Evolutionary conservation across 2,888 invertebrate genomes (phyloP).

Genomic region (Pilophorus perplexus): DNA sequence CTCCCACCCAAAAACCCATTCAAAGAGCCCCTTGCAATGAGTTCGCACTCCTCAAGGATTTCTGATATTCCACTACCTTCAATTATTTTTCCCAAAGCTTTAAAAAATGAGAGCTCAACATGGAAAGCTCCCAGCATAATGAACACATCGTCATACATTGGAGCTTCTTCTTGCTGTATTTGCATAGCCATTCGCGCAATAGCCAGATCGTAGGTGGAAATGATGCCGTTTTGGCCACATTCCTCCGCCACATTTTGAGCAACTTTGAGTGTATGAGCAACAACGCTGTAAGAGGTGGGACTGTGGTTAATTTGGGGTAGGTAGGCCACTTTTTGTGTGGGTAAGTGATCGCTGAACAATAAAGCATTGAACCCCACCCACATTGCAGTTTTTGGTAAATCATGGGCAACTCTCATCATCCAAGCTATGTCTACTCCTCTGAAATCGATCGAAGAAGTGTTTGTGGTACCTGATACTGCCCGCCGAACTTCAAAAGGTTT

Average conservation of each 20-base stretch:
- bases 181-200: constrained; percentile 24
- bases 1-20: neutral
- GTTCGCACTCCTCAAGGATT: neutral
- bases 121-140: constrained; percentile 9
- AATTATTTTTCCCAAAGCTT: constrained; percentile 22
- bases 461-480: no score
- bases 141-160: neutral
- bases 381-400: neutral
- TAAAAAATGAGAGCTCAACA: constrained; percentile 15
- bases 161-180: neutral
- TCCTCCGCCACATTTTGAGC: neutral
- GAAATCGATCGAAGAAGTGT: neutral
- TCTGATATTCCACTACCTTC: constrained; percentile 21
- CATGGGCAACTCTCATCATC: neutral
- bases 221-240: constrained; percentile 9
- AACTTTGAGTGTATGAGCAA: neutral
- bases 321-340: constrained; percentile 2
- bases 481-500: no score
- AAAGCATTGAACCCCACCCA: constrained; percentile 16
- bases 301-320: constrained; percentile 10
- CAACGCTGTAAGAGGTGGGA: constrained; percentile 14
- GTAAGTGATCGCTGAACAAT: neutral
- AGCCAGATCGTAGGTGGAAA: constrained; percentile 11
- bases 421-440: neutral
- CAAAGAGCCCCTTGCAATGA: constrained; percentile 7